Conservation (phyloP, 2,113 vertebrate genomes). For the Vireo altiloquus region DNA sequence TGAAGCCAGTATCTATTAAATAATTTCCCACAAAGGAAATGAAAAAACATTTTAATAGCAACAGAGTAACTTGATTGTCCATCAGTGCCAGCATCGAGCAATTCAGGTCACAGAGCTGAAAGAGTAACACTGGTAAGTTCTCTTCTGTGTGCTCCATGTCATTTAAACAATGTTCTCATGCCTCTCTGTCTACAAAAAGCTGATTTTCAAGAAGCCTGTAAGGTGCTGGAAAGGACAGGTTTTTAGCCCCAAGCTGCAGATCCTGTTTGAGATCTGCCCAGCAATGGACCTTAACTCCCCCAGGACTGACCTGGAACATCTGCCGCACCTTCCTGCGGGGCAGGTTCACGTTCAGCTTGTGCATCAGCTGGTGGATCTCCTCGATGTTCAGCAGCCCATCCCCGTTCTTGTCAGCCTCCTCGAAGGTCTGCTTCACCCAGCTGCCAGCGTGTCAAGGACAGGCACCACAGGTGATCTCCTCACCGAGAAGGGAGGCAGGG, state of each 20-base stretch:
- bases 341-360: conserved; percentile 96
- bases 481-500: accelerated
- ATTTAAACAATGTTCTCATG: neutral
- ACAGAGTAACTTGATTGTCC: neutral
- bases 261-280: neutral
- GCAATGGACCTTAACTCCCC: accelerated
- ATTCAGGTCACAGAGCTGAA: neutral
- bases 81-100: neutral
- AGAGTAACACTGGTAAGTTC: neutral
- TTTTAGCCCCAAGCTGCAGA: neutral
- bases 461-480: neutral
- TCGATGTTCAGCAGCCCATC: conserved; percentile 94
- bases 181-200: neutral
- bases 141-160: neutral
- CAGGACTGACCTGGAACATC: conserved; percentile 92
- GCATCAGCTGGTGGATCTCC: conserved; percentile 95
- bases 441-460: conserved; percentile 81
- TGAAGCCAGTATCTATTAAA: neutral
- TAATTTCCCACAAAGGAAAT: neutral
- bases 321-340: conserved; percentile 95
- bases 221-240: neutral
- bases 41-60: neutral
- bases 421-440: conserved; percentile 97
- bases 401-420: conserved; percentile 96
- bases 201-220: neutral